These are phyloP conservation scores for Oophaga pumilio DNA, from an alignment of 2,113 vertebrate genomes.

Conservation along the genomic window DNA sequence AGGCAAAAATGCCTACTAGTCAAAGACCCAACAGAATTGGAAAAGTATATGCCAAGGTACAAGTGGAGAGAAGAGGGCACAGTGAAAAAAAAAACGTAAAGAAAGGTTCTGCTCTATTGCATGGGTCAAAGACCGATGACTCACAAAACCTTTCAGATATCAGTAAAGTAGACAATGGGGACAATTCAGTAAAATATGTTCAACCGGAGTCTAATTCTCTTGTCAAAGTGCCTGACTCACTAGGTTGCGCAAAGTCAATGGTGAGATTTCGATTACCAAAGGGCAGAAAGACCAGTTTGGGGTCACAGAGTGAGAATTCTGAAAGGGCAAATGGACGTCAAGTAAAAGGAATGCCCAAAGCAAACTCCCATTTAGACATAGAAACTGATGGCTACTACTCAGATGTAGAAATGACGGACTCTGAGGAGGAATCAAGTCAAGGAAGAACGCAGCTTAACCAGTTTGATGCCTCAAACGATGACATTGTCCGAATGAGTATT, in stretches of 20 bases:
- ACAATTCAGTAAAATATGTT: conserved; percentile 61
- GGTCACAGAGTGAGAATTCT: conserved; percentile 67
- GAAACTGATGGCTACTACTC: conserved; percentile 92
- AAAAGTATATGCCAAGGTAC: conserved; percentile 65
- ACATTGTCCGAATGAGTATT: conserved; percentile 90
- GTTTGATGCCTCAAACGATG: conserved; percentile 84
- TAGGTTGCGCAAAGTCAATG: conserved; percentile 69
- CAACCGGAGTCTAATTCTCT: conserved; percentile 67
- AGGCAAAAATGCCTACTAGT: conserved; percentile 66
- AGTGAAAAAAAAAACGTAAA: conserved; percentile 67
- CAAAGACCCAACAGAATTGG: conserved; percentile 64
- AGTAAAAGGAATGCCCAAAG: conserved; percentile 67
- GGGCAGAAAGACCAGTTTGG: conserved; percentile 74
- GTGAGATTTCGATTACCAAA: conserved; percentile 79
- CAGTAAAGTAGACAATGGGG: conserved; percentile 62
- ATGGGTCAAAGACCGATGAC: conserved; percentile 76
- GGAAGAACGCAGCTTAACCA: conserved; percentile 76
- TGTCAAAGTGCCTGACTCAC: conserved; percentile 76
- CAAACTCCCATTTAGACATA: conserved; percentile 74
- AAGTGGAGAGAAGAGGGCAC: conserved; percentile 59
- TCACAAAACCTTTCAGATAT: conserved; percentile 76
- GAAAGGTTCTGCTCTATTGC: conserved; percentile 75
- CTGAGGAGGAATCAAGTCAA: conserved; percentile 75
- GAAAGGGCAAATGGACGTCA: conserved; percentile 61
- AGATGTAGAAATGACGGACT: conserved; percentile 90